Evolutionary conservation across 1,140 invertebrate genomes (phyloP), one percentile per base, ranked within the genome.

Genomic region (Cepaea nemoralis): DNA sequence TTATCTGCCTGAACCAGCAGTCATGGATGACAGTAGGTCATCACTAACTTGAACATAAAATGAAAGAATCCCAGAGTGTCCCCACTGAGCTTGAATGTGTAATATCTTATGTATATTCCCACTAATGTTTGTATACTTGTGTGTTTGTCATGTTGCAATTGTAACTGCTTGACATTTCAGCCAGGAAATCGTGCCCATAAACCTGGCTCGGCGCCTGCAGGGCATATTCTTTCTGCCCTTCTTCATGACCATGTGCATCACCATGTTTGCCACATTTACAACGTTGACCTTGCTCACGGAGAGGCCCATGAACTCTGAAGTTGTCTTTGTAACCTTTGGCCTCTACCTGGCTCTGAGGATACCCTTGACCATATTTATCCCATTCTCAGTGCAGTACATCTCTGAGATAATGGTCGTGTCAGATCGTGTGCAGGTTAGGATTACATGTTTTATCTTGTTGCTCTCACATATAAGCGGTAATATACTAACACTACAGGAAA

Each of bases 371-470:
- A 77, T 84, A 39, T 86, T 85, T 45, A 83, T 87, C 14, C 84
- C 84, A 27, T 80, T 83, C 63, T 84, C 84, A 14, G 81, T 88
- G 24, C 84, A 86, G 76, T 78, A 90, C 59, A 85, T 85, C 0
- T 86, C 89, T 16, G 91, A 92, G 84, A 86, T 83, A 48, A 73
- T 33, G 24, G 74, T 80, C 73, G 80, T 66, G n/a, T 39, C 33
- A 16, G n/a, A 40, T 24, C 79, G 83, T 48, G 31, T 82, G 33
- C 73, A 77, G 84, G 83, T 83, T 77, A 81, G 77, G 22, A 59
- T 55, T 8, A 45, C n/a, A n/a, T n/a, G n/a, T n/a, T n/a, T n/a
- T n/a, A n/a, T n/a, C n/a, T n/a, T n/a, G n/a, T n/a, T n/a, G n/a
- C n/a, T n/a, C n/a, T n/a, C n/a, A n/a, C n/a, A n/a, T n/a, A n/a